These are phyloP conservation scores for Drosophila kuntzei DNA, from an alignment of 2,888 invertebrate genomes.

Conservation along the genomic window DNA sequence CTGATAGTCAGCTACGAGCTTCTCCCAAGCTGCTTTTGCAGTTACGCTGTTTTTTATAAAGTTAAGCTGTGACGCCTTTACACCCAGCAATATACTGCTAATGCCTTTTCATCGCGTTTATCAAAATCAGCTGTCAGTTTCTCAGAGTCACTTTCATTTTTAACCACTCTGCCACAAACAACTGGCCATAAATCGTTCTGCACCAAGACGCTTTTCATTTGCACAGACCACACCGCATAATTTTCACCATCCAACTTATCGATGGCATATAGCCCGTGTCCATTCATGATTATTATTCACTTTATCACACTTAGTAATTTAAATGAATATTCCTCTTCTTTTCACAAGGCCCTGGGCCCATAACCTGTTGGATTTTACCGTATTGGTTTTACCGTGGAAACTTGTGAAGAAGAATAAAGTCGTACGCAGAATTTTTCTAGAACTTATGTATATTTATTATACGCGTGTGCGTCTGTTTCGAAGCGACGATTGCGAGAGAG, in stretches of 20 bases:
- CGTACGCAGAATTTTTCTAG: no score
- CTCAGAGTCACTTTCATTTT: not conserved
- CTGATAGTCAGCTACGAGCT: not conserved
- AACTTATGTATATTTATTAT: no score
- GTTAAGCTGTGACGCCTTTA: slow-evolving; percentile 1
- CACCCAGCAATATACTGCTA: slow-evolving; percentile 1
- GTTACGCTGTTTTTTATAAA: not conserved
- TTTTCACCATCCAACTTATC: slow-evolving; percentile 7
- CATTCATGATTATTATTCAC: not conserved
- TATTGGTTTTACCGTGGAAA: no score
- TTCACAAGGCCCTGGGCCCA: slow-evolving; percentile 1
- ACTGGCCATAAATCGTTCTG: slow-evolving; percentile 10
- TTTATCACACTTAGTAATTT: not conserved
- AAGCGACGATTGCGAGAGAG: not conserved
- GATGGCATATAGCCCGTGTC: not conserved
- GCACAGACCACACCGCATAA: slow-evolving; percentile 14
- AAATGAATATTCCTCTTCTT: not conserved
- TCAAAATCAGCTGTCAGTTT: slow-evolving; percentile 1
- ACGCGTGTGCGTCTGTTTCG: not conserved
- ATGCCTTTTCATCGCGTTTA: slow-evolving; percentile 6
- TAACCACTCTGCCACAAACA: slow-evolving; percentile 14
- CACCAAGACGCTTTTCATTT: slow-evolving; percentile 13
- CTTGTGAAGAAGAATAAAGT: not conserved
- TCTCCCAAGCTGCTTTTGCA: slow-evolving; percentile 4
- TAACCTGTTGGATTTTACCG: no score